phyloP scores from a whole-genome alignment of 2,113 vertebrate genomes.

The Tachuris rubrigastra region DNA sequence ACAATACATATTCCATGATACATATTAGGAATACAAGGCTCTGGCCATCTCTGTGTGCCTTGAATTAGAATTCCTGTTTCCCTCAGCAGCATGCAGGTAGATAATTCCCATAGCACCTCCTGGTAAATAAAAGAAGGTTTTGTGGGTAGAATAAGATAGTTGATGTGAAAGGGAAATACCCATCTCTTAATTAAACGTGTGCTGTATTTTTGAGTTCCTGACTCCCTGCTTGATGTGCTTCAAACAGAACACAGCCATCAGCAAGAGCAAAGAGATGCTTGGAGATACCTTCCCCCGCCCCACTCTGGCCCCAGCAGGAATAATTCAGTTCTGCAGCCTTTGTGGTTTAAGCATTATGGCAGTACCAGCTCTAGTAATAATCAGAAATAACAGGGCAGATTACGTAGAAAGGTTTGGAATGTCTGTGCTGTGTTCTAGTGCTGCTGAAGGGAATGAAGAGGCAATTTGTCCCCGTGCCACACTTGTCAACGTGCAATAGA shows the following conservation, averaged over 20 bases:
- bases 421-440: neutral
- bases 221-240: neutral
- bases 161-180: neutral
- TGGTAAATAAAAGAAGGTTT: neutral
- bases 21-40: neutral
- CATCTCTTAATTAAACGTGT: neutral
- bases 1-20: rapidly evolving
- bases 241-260: neutral
- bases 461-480: neutral
- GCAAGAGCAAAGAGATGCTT: neutral
- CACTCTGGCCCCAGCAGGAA: neutral
- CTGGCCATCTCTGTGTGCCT: neutral
- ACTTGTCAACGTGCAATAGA: neutral
- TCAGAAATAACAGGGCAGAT: neutral
- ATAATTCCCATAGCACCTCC: neutral
- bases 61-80: neutral
- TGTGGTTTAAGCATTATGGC: neutral
- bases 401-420: neutral
- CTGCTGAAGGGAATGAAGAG: neutral
- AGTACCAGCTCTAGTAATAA: neutral
- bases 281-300: rapidly evolving
- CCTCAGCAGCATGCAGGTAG: neutral
- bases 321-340: neutral
- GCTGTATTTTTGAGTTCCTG: neutral
- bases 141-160: neutral